Evolutionary conservation across 2,888 invertebrate species (phyloP), one percentile per base, ranked within the genome.

Genomic region (Ectemnius continuus): DNA sequence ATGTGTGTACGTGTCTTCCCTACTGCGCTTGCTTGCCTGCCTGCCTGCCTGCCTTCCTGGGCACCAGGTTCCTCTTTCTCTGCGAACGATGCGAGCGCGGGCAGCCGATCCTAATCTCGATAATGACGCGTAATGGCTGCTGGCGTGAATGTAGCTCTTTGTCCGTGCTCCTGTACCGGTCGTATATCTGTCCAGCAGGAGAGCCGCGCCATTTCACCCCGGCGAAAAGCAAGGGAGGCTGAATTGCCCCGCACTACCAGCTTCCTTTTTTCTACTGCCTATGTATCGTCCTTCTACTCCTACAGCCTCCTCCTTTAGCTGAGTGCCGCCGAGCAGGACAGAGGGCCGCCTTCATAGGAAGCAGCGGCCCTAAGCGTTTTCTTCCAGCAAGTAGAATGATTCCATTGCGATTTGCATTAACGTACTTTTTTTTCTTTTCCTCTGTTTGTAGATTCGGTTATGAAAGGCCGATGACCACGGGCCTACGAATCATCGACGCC

Each of bases 51-150:
- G 63, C 47, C 48, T 45, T 60, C 18, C 13, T 48, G 11, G 14
- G 4, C 20, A 61, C 45, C 36, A 36, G 70, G 62, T 68, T 14
- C 20, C 56, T 72, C 70, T 78, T 47, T 75, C 56, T 67, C 36
- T 36, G 36, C 36, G 36, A 36, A 36, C 8, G 36, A 36, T 36
- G 36, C 64, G 61, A 71, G 73, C 63, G 67, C 81, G 78, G 82
- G 88, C 85, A 84, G 81, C 86, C 86, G 91, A 91, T 91, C 88
- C 88, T 90, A 91, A 90, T 91, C 90, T 91, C 87, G 89, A 90
- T 91, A 91, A 91, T 90, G 90, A 91, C 88, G 90, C 90, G 90
- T 90, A 91, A 91, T 90, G 89, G 88, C 87, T 87, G 88, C 85
- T 86, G 86, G 88, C 90, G 89, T 90, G 90, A 91, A 90, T 90